Evolutionary conservation across 2,797 vertebrate species (phyloP).

Genomic region (Cyclopterus lumpus): DNA sequence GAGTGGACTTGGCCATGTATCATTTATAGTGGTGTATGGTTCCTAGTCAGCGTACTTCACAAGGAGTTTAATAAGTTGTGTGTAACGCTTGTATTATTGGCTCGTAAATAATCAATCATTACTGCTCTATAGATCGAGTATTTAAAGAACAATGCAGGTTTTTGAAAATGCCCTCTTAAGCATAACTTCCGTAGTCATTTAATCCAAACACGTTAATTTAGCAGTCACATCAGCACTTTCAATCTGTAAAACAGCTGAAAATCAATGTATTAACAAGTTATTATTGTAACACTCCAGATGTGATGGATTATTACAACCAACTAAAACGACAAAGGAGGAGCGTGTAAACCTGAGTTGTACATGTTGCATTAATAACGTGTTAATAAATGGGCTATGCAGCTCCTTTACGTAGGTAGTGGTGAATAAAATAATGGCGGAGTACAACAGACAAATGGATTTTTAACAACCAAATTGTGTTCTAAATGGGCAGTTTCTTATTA

Average conservation of each 20-base stretch:
- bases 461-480: not conserved
- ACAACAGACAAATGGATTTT: not conserved
- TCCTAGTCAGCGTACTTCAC: constrained; percentile 4
- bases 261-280: constrained; percentile 9
- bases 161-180: not conserved
- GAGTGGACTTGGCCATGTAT: not conserved
- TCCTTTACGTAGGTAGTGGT: not conserved
- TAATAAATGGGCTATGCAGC: constrained; percentile 12
- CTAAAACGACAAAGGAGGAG: constrained; percentile 9
- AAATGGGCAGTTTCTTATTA: not conserved
- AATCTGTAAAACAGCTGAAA: constrained; percentile 15
- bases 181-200: not conserved
- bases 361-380: not conserved
- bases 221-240: not conserved
- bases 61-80: constrained; percentile 13
- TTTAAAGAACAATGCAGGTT: constrained; percentile 7
- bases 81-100: constrained; percentile 21
- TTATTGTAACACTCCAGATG: not conserved
- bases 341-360: not conserved
- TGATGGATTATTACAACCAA: constrained; percentile 17
- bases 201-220: constrained; percentile 16
- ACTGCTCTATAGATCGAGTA: constrained; percentile 3
- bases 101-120: constrained; percentile 5
- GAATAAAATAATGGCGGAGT: constrained; percentile 9
- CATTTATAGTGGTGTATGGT: not conserved